phyloP scores from a whole-genome alignment of 1,140 invertebrate species.

The Colletes gigas region DNA sequence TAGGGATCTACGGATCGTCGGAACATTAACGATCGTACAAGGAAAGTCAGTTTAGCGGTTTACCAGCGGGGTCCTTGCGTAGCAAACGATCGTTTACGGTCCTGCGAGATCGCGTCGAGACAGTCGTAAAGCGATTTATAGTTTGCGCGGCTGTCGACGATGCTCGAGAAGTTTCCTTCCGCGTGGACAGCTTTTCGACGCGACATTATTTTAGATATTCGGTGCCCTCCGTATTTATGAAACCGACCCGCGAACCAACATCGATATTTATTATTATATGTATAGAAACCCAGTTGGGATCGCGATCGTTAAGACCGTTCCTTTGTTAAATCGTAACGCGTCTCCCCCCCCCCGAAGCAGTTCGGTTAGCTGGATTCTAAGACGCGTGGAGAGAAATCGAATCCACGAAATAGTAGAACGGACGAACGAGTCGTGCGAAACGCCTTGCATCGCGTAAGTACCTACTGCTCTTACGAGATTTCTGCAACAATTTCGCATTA shows the following conservation, averaged over 20 bases:
- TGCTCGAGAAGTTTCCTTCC: background rate
- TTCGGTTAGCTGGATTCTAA: too few species aligned
- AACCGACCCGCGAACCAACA: background rate
- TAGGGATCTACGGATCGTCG: background rate
- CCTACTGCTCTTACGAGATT: too few species aligned
- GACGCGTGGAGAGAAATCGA: too few species aligned
- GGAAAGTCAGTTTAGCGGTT: background rate
- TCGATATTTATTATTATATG: constrained; percentile 30
- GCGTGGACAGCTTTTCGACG: background rate
- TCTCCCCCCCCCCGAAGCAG: too few species aligned
- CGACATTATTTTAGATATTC: background rate
- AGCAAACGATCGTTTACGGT: constrained; percentile 17
- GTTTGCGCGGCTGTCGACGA: too few species aligned
- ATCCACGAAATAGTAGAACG: too few species aligned
- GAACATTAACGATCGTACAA: background rate
- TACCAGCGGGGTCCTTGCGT: background rate
- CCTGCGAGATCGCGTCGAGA: background rate
- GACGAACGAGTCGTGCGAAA: too few species aligned
- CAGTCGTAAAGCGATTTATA: constrained; percentile 23
- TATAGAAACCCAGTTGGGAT: background rate
- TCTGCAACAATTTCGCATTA: too few species aligned
- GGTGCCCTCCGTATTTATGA: background rate
- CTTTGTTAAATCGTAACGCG: too few species aligned
- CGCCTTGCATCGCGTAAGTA: too few species aligned
- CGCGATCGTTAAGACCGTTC: background rate